Percentiles rank a stretch among this genome's conserved stretches.
These are phyloP conservation scores for Girardinus metallicus DNA, from an alignment of 2,797 vertebrate genomes.

Conservation along the genomic window DNA sequence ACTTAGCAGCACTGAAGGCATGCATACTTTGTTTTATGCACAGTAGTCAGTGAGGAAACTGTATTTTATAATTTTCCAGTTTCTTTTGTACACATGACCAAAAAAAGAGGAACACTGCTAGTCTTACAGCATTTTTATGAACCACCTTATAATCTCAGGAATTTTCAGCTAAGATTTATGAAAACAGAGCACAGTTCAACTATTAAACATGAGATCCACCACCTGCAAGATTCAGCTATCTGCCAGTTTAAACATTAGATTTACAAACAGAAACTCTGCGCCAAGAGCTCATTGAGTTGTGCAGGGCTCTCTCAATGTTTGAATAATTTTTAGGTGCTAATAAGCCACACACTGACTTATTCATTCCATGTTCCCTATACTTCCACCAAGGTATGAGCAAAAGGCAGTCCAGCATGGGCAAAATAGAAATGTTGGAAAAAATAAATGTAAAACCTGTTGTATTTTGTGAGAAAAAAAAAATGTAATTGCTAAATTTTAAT, in stretches of 20 bases:
- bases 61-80: constrained; percentile 4
- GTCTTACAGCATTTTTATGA: constrained; percentile 60
- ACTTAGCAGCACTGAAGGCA: constrained; percentile 55
- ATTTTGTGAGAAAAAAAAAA: neutral
- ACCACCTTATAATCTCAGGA: constrained; percentile 58
- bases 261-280: constrained; percentile 32
- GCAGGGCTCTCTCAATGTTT: constrained; percentile 20
- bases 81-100: constrained; percentile 24
- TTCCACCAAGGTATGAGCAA: neutral
- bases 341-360: constrained; percentile 12
- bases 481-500: neutral
- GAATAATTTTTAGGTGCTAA: constrained; percentile 28
- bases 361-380: constrained; percentile 2
- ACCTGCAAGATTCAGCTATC: constrained; percentile 42
- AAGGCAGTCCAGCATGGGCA: neutral
- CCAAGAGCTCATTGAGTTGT: constrained; percentile 33
- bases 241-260: constrained; percentile 38
- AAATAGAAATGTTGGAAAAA: neutral
- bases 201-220: constrained; percentile 52
- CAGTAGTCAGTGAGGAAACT: constrained; percentile 14
- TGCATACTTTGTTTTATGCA: constrained; percentile 15
- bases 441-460: neutral
- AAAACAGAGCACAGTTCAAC: constrained; percentile 49
- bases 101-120: constrained; percentile 41
- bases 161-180: constrained; percentile 60